Base-by-base conservation (phyloP, 2,797 vertebrate species). In the Myotis findleyi region DNA sequence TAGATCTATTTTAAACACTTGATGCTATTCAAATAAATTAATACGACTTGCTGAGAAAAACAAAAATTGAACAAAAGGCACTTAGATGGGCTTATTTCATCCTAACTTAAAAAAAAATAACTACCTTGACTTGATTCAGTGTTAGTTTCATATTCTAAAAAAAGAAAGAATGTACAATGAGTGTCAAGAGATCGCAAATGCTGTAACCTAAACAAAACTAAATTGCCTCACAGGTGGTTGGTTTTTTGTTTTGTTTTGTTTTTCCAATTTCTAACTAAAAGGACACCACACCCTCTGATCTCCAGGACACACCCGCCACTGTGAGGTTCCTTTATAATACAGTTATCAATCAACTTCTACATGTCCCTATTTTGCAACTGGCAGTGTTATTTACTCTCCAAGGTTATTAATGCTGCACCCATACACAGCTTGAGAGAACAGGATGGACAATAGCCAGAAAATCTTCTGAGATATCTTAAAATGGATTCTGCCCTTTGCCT, bases 331-430 rank as follows among this genome's bases (percentile, higher is more conserved):
- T 76, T 71, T 94, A 44, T 38, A 90, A 64, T 30, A 38, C 18
- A 69, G 79, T 83, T 93, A 95, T 92, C 88, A 92, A 72, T 59
- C 92, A 95, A 44, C 33, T 86, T 88, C 16, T 59, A 49, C 41
- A 17, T 1, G 47, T 80, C 57, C 71, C 95, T 73, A 2, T 85
- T 95, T 68, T 83, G 83, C 80, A 97, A 88, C 2, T 83, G 73
- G 30, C 84, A 69, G 47, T 90, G 64, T 94, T 87, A 89, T 71
- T 97, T 90, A 53, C 87, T 94, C 73, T 96, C 95, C 93, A 90
- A 80, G 88, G 82, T 93, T 96, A 94, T 95, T 86, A 92, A 88
- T 20, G 69, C 82, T 68, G 27, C 36, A 73, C 36, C 77, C 55
- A 88, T 7, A 7, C 77, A 92, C 18, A 82, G n/a, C 71, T 33